Base-by-base conservation (phyloP, 2,888 invertebrate genomes). In the Temnothorax unifasciatus region DNA sequence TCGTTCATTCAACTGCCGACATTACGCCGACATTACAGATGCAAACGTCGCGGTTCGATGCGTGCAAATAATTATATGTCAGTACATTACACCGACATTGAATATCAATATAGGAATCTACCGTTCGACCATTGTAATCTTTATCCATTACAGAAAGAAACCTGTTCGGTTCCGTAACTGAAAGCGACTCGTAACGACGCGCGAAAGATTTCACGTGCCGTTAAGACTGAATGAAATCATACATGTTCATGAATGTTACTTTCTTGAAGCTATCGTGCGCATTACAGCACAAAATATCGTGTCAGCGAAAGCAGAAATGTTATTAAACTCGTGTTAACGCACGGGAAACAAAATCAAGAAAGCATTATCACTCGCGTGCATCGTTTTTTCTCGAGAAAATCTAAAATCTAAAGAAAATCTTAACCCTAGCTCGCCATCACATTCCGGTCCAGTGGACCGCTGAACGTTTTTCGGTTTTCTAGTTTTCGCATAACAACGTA, bases 161-260 rank as follows among this genome's bases (percentile, higher is more conserved):
- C 34, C 18, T 68, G 77, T 29, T 29, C 79, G 73, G 57, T 71
- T 81, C 73, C 73, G 79, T 59, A 81, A 81, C 44, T 71, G 79
- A 81, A 79, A 79, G 79, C 71, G 71, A 81, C 79, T 21, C 21
- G 59, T 71, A 71, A 71, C 38, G 59, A 79, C 34, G 54, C 69
- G 47, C 34, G 44, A 21, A 44, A 44, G 79, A 79, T 71, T 59
- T 79, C 71, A 71, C 71, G 71, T 79, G 34, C 57, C 59, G 79
- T 71, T 71, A 59, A 71, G 59, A 81, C 21, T 81, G 77, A 81
- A 81, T 81, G 59, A 38, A 81, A 81, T 61, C 73, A 61, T 79
- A 79, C 59, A 79, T 81, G 79, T 73, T 81, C 59, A 81, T 71
- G 79, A 71, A 71, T 38, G 74, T n/a, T 71, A 59, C 73, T 81